phyloP scores from a whole-genome alignment of 2,797 vertebrate species.

The Lepus oiostolus region DNA sequence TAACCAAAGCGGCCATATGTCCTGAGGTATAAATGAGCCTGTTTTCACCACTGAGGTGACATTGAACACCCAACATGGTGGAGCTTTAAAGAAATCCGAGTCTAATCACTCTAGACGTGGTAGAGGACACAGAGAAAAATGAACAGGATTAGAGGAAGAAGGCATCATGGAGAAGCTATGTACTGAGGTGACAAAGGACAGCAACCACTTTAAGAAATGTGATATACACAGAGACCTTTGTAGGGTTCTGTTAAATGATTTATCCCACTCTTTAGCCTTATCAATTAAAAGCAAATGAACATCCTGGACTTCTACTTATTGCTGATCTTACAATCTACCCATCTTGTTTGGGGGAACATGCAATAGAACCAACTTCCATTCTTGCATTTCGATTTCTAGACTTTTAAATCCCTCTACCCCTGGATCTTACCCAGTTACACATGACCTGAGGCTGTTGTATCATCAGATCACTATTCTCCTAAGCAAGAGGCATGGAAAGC shows the following conservation, averaged over 20 bases:
- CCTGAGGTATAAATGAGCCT: conserved; percentile 55
- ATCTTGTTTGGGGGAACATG: neutral
- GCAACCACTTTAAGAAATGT: conserved; percentile 45
- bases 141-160: neutral
- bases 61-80: conserved; percentile 22
- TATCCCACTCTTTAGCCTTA: neutral
- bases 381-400: conserved; percentile 10
- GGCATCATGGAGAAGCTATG: neutral
- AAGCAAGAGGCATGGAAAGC: conserved; percentile 37
- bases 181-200: neutral
- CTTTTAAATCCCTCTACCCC: conserved; percentile 18
- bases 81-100: conserved; percentile 19
- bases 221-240: neutral
- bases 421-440: conserved; percentile 38
- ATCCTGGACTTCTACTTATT: neutral
- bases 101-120: neutral
- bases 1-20: conserved; percentile 62
- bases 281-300: conserved; percentile 28
- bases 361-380: neutral
- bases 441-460: neutral
- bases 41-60: conserved; percentile 55
- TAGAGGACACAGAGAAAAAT: conserved; percentile 27
- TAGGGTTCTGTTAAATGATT: neutral
- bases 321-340: neutral
- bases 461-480: neutral